These are phyloP conservation scores for Gasterosteus aculeatus DNA, from an alignment of 2,113 vertebrate genomes.

Conservation along the genomic window DNA sequence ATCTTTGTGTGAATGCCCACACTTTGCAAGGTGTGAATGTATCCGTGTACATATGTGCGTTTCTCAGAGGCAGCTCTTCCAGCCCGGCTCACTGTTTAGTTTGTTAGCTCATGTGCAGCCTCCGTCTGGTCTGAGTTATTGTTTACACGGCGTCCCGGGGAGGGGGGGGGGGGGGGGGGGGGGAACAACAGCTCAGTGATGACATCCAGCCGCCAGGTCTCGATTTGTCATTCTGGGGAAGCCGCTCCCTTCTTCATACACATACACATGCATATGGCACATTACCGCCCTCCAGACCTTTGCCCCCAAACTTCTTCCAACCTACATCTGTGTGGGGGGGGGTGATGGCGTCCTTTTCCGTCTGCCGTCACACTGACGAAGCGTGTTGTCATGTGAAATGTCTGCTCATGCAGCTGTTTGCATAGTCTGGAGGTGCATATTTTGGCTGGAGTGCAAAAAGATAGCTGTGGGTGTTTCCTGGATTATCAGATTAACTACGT, in stretches of 20 bases:
- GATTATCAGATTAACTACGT: slow-evolving; percentile 56
- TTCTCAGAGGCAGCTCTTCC: not conserved
- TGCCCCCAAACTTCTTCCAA: not conserved
- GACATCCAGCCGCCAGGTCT: not conserved
- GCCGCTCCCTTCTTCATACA: not conserved
- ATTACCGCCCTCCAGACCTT: not conserved
- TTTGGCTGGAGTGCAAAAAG: slow-evolving; percentile 53
- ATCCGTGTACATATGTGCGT: not conserved
- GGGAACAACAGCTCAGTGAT: not conserved
- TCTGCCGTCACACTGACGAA: slow-evolving; percentile 60
- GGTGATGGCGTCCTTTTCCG: slow-evolving; percentile 34
- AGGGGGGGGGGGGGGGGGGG: not conserved
- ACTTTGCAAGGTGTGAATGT: not conserved
- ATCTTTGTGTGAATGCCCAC: not conserved
- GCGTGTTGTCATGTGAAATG: slow-evolving; percentile 41
- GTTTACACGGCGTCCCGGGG: slow-evolving; percentile 14
- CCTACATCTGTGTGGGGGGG: slow-evolving; percentile 4
- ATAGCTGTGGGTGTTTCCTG: slow-evolving; percentile 39
- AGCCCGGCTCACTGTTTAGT: not conserved
- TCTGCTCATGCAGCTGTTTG: slow-evolving; percentile 37
- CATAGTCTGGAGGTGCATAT: slow-evolving; percentile 50
- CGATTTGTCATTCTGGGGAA: not conserved
- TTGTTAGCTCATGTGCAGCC: not conserved
- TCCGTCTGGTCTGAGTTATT: slow-evolving; percentile 13
- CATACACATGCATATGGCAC: not conserved